Conservation (phyloP, 2,888 invertebrate genomes). For the Lacanobia wlatinum region DNA sequence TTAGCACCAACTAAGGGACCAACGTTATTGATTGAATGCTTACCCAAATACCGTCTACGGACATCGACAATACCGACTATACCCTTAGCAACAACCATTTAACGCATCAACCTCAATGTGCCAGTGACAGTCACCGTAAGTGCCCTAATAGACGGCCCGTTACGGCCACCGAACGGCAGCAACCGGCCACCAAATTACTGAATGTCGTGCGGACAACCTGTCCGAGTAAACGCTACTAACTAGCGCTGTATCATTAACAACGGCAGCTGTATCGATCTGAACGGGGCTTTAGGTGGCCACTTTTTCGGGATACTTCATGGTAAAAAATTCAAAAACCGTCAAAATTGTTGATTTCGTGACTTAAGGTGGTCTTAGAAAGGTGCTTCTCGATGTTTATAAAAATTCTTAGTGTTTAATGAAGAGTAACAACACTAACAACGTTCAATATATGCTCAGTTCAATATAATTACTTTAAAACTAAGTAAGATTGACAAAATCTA, state of each 20-base stretch:
- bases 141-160: slow-evolving; percentile 12
- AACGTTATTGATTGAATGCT: too few species aligned
- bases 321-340: background rate
- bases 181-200: slow-evolving; percentile 37
- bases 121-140: slow-evolving; percentile 14
- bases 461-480: slow-evolving; percentile 11
- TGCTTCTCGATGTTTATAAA: too few species aligned
- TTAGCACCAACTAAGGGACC: too few species aligned
- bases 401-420: background rate
- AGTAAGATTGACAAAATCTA: slow-evolving; percentile 43
- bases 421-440: too few species aligned
- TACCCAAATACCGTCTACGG: background rate
- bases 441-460: background rate
- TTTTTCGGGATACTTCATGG: background rate
- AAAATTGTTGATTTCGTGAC: background rate
- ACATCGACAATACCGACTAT: background rate
- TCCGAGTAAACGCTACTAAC: slow-evolving; percentile 36
- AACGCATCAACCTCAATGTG: slow-evolving; percentile 20
- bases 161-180: background rate
- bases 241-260: slow-evolving; percentile 19
- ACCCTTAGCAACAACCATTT: background rate
- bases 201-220: slow-evolving; percentile 57
- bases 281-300: background rate
- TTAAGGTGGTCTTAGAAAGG: background rate
- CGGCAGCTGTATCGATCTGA: slow-evolving; percentile 36